Conservation (phyloP, 1,140 invertebrate genomes). For the Ceratoteleas bidentatus region DNA sequence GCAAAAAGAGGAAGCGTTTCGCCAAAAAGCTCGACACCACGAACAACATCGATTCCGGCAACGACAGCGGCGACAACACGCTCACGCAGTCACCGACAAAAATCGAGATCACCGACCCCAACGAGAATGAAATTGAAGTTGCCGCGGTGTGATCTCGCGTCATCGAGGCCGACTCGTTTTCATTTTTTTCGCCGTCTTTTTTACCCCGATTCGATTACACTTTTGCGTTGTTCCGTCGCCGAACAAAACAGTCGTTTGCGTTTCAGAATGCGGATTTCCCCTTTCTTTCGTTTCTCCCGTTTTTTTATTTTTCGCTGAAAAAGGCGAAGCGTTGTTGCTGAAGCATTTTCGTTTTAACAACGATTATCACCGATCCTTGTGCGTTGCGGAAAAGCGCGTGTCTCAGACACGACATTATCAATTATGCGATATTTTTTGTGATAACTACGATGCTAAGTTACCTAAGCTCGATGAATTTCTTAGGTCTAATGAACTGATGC, state of each 20-base stretch:
- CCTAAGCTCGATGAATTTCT: conserved; percentile 8
- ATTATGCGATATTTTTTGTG: conserved; percentile 11
- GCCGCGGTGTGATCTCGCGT: conserved; percentile 14
- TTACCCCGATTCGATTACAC: background rate
- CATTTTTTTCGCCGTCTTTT: conserved; percentile 11
- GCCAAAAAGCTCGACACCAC: conserved; percentile 61
- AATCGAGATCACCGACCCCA: conserved; percentile 32
- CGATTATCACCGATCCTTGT: conserved; percentile 18
- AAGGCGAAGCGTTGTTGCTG: conserved; percentile 35
- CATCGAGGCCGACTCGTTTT: background rate
- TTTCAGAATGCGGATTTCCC: background rate
- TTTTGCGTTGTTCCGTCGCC: conserved; percentile 5
- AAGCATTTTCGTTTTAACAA: conserved; percentile 31
- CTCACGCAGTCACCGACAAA: conserved; percentile 55
- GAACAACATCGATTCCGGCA: conserved; percentile 70
- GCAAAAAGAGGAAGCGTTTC: conserved; percentile 54
- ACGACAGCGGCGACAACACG: conserved; percentile 73
- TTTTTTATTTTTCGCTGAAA: conserved; percentile 35
- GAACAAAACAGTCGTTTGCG: background rate
- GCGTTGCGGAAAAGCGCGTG: conserved; percentile 20
- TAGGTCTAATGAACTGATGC: conserved; percentile 26
- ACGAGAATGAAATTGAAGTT: conserved; percentile 36
- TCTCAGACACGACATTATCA: background rate
- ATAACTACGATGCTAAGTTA: conserved; percentile 10
- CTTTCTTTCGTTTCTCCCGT: background rate